phyloP scores from a whole-genome alignment of 2,113 vertebrate species.

The Nycticebus coucang region DNA sequence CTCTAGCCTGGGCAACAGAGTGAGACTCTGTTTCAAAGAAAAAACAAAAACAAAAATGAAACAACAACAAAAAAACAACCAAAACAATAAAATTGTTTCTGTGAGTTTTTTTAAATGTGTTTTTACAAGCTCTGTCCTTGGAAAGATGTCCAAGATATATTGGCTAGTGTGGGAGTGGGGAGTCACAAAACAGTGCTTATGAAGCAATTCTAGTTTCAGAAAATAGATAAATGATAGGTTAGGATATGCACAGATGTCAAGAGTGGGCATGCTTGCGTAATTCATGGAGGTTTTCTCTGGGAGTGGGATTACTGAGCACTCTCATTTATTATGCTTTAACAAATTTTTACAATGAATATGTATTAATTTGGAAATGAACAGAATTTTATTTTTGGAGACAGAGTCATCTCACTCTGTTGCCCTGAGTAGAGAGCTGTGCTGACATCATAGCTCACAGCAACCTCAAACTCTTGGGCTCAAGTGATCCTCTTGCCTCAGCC shows the following conservation, averaged over 20 bases:
- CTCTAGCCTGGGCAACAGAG: too few species aligned
- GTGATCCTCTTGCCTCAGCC: too few species aligned
- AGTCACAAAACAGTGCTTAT: constrained; percentile 14
- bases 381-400: neutral
- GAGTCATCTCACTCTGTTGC: too few species aligned
- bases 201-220: constrained; percentile 49
- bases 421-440: too few species aligned
- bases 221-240: constrained; percentile 45
- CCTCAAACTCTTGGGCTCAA: neutral
- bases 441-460: neutral
- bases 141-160: neutral
- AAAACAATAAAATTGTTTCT: too few species aligned
- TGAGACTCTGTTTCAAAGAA: too few species aligned
- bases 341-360: neutral
- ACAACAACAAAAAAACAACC: too few species aligned
- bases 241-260: neutral
- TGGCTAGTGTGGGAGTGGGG: neutral
- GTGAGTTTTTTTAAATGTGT: neutral
- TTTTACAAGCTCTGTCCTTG: constrained; percentile 44
- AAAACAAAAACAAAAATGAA: too few species aligned
- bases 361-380: neutral
- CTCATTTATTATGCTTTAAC: neutral
- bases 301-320: neutral
- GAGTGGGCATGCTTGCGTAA: neutral
- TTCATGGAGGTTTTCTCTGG: neutral